Evolutionary conservation across 2,113 vertebrate species (phyloP), one percentile per base, ranked within the genome.

Genomic region (Callaeas wilsoni): DNA sequence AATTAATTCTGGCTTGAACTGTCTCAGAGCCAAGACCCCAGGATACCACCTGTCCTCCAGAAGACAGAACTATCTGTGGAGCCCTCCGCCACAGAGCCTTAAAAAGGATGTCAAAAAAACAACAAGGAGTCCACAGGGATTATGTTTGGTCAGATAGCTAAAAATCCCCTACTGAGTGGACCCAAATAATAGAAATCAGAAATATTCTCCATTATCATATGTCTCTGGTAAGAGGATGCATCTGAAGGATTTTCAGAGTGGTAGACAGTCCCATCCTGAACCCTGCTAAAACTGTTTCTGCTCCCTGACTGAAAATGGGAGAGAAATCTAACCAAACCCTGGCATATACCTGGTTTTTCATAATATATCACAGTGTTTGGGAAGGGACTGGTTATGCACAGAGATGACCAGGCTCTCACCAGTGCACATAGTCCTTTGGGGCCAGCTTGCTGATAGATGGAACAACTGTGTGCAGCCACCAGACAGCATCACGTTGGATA

Each of bases 391-490:
- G 46, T n/a, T 75, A 57, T 4, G 10, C 21, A 30, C 33, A 49
- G 60, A 39, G 30, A n/a, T n/a, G 27, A 67, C 13, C 22, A 42
- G 26, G 44, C 53, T 63, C 33, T 95, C 97, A 99, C 99, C 99
- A 99, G 97, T 99, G 99, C 59, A 99, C 98, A 0, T 99, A 99
- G 93, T 99, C 99, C 96, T 99, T 99, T 25, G 99, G 97, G 4
- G 98, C 98, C 22, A 99, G 98, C 90, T 99, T 99, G 98, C 99
- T 99, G 98, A 99, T 99, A 10, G 99, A 99, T 1, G 99, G 99
- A 77, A 99, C 99, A 1, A 99, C 99, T 0, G 99, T 99, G 96
- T 99, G 99, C 47, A 99, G 98, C 99, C 99, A 99, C 99, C 99
- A 99, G 59, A 99, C 99, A 0, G 99, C 99, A 3, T 99, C 99